A percentile compares a stretch with the other conserved stretches of the same genome.
Conservation (phyloP, 2,113 vertebrate genomes). For the Stegostoma tigrinum region DNA sequence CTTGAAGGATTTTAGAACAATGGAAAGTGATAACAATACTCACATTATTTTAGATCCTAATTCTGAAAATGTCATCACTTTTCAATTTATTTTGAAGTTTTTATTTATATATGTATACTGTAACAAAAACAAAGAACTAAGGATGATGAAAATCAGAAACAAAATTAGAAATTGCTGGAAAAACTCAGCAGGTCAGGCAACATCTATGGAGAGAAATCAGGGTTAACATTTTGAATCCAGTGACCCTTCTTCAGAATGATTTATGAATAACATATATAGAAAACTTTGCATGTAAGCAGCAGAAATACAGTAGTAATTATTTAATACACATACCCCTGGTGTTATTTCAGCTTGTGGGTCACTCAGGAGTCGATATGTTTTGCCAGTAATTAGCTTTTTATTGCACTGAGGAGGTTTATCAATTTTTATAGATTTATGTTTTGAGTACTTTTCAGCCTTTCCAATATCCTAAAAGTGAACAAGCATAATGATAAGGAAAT, state of each 20-base stretch:
- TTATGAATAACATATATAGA: background rate
- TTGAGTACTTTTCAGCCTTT: conserved; percentile 56
- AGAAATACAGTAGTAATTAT: background rate
- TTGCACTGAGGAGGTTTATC: conserved; percentile 70
- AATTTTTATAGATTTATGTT: conserved; percentile 63
- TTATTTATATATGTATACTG: background rate
- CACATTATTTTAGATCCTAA: background rate
- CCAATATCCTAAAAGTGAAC: conserved; percentile 60
- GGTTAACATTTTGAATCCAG: no score
- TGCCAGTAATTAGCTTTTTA: conserved; percentile 60
- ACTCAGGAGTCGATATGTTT: conserved; percentile 64
- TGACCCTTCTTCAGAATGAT: no score
- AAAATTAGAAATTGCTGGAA: no score
- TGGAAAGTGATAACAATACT: background rate
- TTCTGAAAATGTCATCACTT: background rate
- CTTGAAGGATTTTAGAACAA: background rate
- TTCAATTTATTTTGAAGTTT: background rate
- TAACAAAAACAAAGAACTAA: background rate
- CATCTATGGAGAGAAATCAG: no score
- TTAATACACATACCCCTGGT: conserved; percentile 55
- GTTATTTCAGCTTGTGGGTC: conserved; percentile 71
- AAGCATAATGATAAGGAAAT: background rate
- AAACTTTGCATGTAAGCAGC: background rate
- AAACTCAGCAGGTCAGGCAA: no score
- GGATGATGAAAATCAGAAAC: no score